These are phyloP conservation scores for Lucilia cuprina DNA, from an alignment of 1,140 invertebrate genomes.

Conservation along the genomic window DNA sequence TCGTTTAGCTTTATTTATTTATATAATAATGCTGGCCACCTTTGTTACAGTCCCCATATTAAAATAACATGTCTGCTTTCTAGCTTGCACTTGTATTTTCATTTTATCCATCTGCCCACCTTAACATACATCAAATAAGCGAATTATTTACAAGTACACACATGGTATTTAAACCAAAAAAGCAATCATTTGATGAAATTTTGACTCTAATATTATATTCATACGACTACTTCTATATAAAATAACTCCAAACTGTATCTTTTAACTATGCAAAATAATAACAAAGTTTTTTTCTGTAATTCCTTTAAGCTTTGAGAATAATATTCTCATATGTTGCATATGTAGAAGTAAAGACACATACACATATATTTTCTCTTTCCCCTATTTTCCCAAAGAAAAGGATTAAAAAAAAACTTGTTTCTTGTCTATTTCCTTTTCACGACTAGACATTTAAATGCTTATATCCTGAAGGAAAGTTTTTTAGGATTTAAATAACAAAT, in stretches of 20 bases:
- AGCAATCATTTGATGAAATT: background rate
- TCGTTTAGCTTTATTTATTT: too few species aligned
- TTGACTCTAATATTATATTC: background rate
- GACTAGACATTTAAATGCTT: slow-evolving; percentile 1
- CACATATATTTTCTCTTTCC: background rate
- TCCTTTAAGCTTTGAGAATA: background rate
- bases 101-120: background rate
- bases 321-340: background rate
- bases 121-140: background rate
- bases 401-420: background rate
- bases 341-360: background rate
- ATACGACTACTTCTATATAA: background rate
- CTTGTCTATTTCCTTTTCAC: background rate
- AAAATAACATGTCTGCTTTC: background rate
- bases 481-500: slow-evolving; percentile 3
- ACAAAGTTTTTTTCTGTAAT: background rate
- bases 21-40: too few species aligned
- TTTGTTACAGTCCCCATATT: too few species aligned
- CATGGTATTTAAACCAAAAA: background rate
- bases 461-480: background rate
- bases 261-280: background rate
- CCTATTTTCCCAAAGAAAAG: background rate
- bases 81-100: too few species aligned
- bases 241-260: background rate
- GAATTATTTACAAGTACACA: background rate